Conservation (phyloP, 2,113 vertebrate genomes). For the Colistium nudipinnis region DNA sequence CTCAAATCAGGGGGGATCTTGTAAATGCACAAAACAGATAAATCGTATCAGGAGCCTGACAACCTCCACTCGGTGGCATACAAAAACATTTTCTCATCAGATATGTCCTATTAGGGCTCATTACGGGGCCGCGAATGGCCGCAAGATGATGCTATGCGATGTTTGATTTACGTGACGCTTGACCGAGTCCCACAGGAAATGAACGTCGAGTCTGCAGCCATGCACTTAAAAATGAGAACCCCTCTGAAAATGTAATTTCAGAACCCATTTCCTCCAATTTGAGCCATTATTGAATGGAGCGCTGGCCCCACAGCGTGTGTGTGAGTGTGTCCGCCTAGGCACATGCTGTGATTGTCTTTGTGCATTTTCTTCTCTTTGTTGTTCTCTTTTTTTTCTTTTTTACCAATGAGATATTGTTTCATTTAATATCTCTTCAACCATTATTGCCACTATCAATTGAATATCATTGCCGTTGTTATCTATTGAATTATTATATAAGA, state of each 20-base stretch:
- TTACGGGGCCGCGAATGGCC: slow-evolving; percentile 34
- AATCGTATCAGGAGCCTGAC: slow-evolving; percentile 12
- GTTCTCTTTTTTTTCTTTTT: slow-evolving; percentile 17
- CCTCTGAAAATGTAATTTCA: slow-evolving; percentile 76
- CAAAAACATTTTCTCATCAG: slow-evolving; percentile 31
- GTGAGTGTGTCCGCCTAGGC: not conserved
- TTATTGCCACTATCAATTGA: not conserved
- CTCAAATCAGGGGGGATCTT: not conserved
- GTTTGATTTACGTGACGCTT: slow-evolving; percentile 57
- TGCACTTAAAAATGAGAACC: slow-evolving; percentile 65
- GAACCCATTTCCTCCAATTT: slow-evolving; percentile 79
- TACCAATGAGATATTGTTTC: not conserved
- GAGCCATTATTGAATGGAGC: slow-evolving; percentile 67
- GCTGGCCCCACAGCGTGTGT: slow-evolving; percentile 21
- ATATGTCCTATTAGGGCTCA: slow-evolving; percentile 32
- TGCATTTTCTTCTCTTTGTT: slow-evolving; percentile 1
- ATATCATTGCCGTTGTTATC: not conserved
- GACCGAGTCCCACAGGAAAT: slow-evolving; percentile 64
- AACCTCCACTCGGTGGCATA: not conserved
- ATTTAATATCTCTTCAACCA: not conserved
- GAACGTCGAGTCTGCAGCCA: slow-evolving; percentile 38
- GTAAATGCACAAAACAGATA: slow-evolving; percentile 9
- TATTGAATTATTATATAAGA: slow-evolving; percentile 6
- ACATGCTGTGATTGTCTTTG: not conserved
- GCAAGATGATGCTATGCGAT: slow-evolving; percentile 38